Conservation (phyloP, 1,140 invertebrate genomes). For the Scylla paramamosain region DNA sequence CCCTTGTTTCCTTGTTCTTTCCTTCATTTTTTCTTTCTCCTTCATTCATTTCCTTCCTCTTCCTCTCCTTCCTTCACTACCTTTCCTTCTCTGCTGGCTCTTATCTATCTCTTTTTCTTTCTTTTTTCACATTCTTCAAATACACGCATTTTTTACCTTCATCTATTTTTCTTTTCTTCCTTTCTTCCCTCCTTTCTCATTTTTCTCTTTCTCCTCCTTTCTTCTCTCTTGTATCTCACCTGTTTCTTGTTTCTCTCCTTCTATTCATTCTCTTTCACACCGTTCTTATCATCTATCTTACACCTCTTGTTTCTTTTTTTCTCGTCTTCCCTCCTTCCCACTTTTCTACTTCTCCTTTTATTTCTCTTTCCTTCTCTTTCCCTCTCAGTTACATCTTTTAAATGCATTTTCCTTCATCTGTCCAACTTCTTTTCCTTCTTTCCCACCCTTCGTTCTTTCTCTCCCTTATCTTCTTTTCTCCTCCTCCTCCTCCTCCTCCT, state of each 20-base stretch:
- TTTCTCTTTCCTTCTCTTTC: background rate
- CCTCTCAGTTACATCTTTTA: background rate
- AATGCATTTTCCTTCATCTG: background rate
- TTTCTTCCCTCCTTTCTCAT: background rate
- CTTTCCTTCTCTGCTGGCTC: no score
- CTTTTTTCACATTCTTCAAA: no score
- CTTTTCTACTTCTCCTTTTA: background rate
- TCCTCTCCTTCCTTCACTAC: background rate
- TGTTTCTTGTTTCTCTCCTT: background rate
- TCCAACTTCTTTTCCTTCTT: background rate
- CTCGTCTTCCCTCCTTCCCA: background rate
- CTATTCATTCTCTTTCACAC: no score
- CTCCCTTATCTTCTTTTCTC: background rate
- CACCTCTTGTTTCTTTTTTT: no score
- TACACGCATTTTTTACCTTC: no score
- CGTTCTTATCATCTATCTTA: no score
- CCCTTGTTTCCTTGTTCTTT: no score
- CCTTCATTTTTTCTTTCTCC: background rate
- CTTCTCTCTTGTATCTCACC: background rate
- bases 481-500: background rate
- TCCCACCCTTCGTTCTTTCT: background rate
- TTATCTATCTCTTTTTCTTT: no score
- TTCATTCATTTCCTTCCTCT: background rate
- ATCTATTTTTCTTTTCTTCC: no score
- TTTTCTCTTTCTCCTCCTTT: background rate